These are phyloP conservation scores for Scylla paramamosain DNA, from an alignment of 1,140 invertebrate species.

Conservation along the genomic window DNA sequence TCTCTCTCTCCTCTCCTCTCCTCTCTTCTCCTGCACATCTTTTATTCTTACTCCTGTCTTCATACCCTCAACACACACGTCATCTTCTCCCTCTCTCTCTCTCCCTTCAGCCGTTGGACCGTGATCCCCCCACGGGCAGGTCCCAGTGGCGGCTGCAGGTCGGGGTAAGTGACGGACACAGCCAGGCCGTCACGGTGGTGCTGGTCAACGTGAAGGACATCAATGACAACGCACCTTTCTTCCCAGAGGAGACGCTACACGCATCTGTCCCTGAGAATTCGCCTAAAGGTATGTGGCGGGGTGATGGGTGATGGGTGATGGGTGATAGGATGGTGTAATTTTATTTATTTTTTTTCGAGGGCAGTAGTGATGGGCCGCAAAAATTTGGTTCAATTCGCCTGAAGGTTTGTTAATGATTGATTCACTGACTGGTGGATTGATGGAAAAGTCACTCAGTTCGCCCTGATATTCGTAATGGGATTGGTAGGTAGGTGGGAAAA, in stretches of 20 bases:
- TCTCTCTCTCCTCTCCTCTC: background rate
- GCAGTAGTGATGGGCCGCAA: too few species aligned
- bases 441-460: too few species aligned
- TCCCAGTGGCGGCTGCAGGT: constrained; percentile 24
- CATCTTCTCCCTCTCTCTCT: background rate
- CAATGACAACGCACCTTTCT: constrained; percentile 36
- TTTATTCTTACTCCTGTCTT: background rate
- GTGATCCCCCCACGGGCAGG: background rate
- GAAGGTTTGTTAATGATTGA: too few species aligned
- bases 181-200: background rate
- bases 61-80: background rate
- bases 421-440: too few species aligned
- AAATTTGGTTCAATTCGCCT: too few species aligned
- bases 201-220: constrained; percentile 27
- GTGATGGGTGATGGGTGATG: too few species aligned
- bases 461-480: too few species aligned
- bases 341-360: too few species aligned
- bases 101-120: background rate
- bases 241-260: background rate
- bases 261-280: background rate
- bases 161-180: background rate
- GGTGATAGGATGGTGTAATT: too few species aligned
- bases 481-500: too few species aligned
- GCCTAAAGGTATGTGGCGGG: background rate
- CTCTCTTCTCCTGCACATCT: background rate